These are phyloP conservation scores for Hippoglossus hippoglossus DNA, from an alignment of 2,797 vertebrate species.

Conservation along the genomic window DNA sequence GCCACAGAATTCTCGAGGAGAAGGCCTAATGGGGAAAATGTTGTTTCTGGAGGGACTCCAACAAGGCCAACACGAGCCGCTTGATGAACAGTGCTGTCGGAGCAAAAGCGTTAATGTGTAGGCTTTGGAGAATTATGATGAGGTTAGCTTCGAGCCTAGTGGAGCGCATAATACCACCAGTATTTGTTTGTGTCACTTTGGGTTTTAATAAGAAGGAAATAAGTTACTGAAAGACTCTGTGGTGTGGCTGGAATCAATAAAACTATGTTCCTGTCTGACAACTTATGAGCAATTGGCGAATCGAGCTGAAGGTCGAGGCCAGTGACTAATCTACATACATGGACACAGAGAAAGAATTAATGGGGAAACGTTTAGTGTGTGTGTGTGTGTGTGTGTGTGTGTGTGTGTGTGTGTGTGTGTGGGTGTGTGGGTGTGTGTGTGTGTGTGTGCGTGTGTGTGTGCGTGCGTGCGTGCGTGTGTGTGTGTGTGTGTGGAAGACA, in stretches of 20 bases:
- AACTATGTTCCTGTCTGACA: constrained; percentile 26
- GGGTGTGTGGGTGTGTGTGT: background rate
- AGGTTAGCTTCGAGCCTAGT: constrained; percentile 58
- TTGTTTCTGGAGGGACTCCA: constrained; percentile 71
- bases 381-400: background rate
- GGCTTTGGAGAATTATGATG: constrained; percentile 75
- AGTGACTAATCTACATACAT: constrained; percentile 14
- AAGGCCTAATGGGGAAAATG: constrained; percentile 46
- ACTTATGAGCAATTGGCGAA: too few relatives aligned
- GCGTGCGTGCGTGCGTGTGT: background rate
- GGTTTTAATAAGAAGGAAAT: constrained; percentile 62
- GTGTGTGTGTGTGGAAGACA: background rate
- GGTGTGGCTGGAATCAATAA: constrained; percentile 44
- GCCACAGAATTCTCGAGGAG: constrained; percentile 21
- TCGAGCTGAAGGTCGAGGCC: background rate
- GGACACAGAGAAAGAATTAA: constrained; percentile 11
- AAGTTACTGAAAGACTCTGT: constrained; percentile 39
- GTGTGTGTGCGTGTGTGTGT: too few relatives aligned
- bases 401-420: constrained; percentile 6
- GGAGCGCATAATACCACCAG: constrained; percentile 50
- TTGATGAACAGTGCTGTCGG: constrained; percentile 72
- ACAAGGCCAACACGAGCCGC: constrained; percentile 47
- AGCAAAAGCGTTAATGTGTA: constrained; percentile 65
- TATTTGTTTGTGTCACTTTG: constrained; percentile 75
- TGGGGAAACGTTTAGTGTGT: background rate